Conservation (phyloP, 2,888 invertebrate species). For the Bruchidius siliquastri region DNA sequence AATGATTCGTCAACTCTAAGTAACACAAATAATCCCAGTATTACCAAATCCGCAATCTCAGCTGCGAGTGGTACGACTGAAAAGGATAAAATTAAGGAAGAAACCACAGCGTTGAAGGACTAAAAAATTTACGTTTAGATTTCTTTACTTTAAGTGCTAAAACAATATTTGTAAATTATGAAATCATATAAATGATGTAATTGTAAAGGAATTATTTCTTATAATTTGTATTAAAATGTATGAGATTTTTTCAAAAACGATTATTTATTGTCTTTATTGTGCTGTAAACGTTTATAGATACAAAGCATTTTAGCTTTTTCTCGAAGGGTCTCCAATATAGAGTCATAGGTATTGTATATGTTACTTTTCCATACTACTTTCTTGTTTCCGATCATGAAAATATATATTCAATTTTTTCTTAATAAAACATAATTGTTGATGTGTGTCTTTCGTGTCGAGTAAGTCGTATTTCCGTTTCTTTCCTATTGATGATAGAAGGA, state of each 20-base stretch:
- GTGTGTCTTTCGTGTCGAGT: background rate
- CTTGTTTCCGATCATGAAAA: background rate
- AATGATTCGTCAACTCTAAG: slow-evolving; percentile 30
- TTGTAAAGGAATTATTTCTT: slow-evolving; percentile 1
- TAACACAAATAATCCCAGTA: slow-evolving; percentile 25
- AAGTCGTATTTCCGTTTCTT: too few species aligned
- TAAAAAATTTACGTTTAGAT: slow-evolving; percentile 23
- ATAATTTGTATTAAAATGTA: background rate
- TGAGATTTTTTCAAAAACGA: background rate
- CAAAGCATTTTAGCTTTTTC: background rate
- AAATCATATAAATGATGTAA: slow-evolving; percentile 4
- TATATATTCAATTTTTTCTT: background rate
- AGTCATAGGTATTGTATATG: background rate
- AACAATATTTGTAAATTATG: slow-evolving; percentile 13
- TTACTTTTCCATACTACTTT: background rate
- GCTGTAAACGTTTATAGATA: background rate
- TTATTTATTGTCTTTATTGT: background rate
- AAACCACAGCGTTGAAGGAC: slow-evolving; percentile 40
- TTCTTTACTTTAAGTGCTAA: slow-evolving; percentile 28
- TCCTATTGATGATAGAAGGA: too few species aligned
- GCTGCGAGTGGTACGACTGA: slow-evolving; percentile 18
- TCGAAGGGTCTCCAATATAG: background rate
- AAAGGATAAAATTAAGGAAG: slow-evolving; percentile 39
- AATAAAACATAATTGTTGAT: background rate
- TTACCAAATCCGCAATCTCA: slow-evolving; percentile 18